Evolutionary conservation across 2,888 invertebrate species (phyloP).

Genomic region (Eudasyphora cyanicolor): DNA sequence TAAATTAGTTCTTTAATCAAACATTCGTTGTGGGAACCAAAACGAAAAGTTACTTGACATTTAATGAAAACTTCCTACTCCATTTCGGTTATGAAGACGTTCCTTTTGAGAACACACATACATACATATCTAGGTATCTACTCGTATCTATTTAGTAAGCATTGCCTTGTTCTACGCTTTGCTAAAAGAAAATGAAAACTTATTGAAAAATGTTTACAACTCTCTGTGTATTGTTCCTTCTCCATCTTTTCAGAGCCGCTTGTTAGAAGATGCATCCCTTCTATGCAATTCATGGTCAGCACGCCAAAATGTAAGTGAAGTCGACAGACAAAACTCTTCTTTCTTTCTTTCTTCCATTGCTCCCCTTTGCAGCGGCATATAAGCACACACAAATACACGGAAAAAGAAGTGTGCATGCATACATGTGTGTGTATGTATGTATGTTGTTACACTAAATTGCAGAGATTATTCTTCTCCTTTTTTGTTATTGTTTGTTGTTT

Average conservation of each 20-base stretch:
- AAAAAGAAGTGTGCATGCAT: too few species aligned
- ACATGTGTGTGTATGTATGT: neutral
- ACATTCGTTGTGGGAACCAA: too few species aligned
- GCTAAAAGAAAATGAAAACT: conserved; percentile 6
- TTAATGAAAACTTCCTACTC: too few species aligned
- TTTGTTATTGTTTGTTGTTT: conserved; percentile 8
- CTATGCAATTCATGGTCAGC: conserved; percentile 96
- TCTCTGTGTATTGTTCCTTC: conserved; percentile 55
- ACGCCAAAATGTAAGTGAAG: conserved; percentile 90
- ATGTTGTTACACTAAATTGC: neutral
- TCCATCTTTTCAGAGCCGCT: conserved; percentile 88
- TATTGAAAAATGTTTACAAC: conserved; percentile 55
- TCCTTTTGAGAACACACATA: too few species aligned
- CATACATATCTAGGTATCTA: too few species aligned
- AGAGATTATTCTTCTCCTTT: neutral
- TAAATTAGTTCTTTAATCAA: too few species aligned
- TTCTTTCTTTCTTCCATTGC: conserved; percentile 16
- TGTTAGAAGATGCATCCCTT: conserved; percentile 93
- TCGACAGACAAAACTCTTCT: conserved; percentile 44
- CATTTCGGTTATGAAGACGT: too few species aligned
- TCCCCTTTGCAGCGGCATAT: neutral
- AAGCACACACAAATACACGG: too few species aligned
- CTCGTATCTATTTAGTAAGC: conserved; percentile 15
- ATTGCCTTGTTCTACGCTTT: neutral
- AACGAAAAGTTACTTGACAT: too few species aligned